A percentile compares a stretch with the other conserved stretches of the same genome.
Conservation (phyloP, 2,113 vertebrate genomes). For the Thryonomys swinderianus region DNA sequence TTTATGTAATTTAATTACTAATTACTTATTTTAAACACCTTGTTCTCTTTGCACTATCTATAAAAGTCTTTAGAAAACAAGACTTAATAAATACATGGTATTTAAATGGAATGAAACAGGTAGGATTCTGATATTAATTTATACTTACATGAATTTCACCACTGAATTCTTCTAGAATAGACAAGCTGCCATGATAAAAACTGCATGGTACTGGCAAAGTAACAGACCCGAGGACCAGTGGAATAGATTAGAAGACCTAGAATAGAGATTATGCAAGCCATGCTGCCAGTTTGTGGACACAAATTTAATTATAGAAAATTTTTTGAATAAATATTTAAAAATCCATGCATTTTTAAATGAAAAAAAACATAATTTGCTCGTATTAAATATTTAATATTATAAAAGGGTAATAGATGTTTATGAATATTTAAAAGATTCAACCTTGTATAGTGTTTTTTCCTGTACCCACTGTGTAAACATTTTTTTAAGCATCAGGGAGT, state of each 20-base stretch:
- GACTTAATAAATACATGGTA: neutral
- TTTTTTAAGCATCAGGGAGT: neutral
- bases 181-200: no score
- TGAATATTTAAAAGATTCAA: constrained; percentile 45
- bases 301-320: constrained; percentile 14
- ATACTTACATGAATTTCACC: neutral
- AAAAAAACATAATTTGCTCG: constrained; percentile 27
- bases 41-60: constrained; percentile 29
- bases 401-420: neutral
- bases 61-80: constrained; percentile 31
- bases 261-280: neutral
- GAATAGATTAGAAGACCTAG: no score
- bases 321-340: constrained; percentile 17
- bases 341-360: constrained; percentile 4
- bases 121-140: neutral
- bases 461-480: neutral
- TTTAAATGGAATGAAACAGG: neutral
- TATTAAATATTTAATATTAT: constrained; percentile 46
- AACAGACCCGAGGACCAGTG: no score
- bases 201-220: no score
- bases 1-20: constrained; percentile 60
- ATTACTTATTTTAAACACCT: constrained; percentile 62
- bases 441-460: neutral
- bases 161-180: neutral
- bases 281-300: neutral